These are phyloP conservation scores for Idris sp. DNA, from an alignment of 1,140 invertebrate genomes.

Conservation along the genomic window DNA sequence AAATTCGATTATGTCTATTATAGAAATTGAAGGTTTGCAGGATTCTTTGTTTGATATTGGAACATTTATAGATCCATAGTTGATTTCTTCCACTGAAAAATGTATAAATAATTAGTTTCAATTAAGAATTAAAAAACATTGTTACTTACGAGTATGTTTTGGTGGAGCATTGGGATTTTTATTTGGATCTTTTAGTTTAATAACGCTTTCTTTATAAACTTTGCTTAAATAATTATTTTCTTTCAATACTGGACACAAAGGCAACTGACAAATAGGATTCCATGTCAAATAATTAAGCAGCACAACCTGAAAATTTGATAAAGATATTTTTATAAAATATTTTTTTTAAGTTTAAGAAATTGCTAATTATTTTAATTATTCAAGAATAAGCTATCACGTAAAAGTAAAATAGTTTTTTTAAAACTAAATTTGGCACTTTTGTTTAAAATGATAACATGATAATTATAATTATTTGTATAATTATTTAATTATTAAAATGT, in stretches of 20 bases:
- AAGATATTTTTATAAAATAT: too few species aligned
- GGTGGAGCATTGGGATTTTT: conserved; percentile 39
- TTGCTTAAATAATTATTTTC: conserved; percentile 69
- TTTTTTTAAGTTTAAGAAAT: too few species aligned
- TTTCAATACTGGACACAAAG: conserved; percentile 71
- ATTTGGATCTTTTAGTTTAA: conserved; percentile 60
- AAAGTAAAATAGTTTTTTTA: too few species aligned
- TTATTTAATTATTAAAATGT: background rate
- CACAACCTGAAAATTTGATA: conserved; percentile 65
- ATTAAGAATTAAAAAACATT: too few species aligned
- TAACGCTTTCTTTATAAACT: conserved; percentile 71
- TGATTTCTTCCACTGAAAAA: conserved; percentile 71
- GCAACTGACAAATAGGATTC: conserved; percentile 69
- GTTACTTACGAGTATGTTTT: conserved; percentile 70
- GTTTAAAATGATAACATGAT: too few species aligned
- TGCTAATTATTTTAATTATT: too few species aligned
- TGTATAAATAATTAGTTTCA: too few species aligned
- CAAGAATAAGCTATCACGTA: too few species aligned
- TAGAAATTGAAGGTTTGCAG: conserved; percentile 60
- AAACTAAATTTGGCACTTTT: too few species aligned
- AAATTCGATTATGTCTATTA: conserved; percentile 72
- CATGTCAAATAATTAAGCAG: conserved; percentile 74
- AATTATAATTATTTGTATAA: too few species aligned
- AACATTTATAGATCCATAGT: conserved; percentile 71
- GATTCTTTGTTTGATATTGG: conserved; percentile 67